These are phyloP conservation scores for Drosophila ananassae DNA, from an alignment of 1,140 invertebrate species.

Conservation along the genomic window DNA sequence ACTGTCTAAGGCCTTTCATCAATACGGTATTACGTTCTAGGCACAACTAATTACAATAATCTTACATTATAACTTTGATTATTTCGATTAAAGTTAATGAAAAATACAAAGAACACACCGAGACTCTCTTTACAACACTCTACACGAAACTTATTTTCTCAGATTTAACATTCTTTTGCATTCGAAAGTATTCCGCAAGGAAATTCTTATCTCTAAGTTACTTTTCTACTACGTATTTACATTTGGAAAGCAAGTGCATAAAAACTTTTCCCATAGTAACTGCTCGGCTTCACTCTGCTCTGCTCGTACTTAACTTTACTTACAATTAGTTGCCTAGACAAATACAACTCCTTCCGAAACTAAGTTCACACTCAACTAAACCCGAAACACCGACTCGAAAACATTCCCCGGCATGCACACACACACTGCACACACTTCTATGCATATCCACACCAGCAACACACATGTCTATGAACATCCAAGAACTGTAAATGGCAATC, in stretches of 20 bases:
- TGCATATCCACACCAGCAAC: conserved; percentile 9
- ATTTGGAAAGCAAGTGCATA: conserved; percentile 62
- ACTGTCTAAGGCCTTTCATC: not conserved
- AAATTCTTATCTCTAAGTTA: conserved; percentile 46
- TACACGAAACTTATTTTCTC: conserved; percentile 18
- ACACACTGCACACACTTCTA: conserved; percentile 28
- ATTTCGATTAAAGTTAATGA: not conserved
- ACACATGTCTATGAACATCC: conserved; percentile 20
- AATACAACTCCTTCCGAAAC: conserved; percentile 68
- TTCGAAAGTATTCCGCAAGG: conserved; percentile 30
- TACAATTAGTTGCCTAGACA: conserved; percentile 77
- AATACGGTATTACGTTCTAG: not conserved
- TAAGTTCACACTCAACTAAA: conserved; percentile 47
- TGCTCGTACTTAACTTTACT: conserved; percentile 60
- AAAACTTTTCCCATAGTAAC: conserved; percentile 58
- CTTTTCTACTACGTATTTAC: conserved; percentile 54
- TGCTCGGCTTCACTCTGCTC: conserved; percentile 53
- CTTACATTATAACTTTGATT: not conserved
- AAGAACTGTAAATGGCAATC: conserved; percentile 50
- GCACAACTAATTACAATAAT: not conserved
- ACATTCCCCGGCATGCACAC: conserved; percentile 51
- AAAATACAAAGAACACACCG: not conserved
- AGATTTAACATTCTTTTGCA: conserved; percentile 35
- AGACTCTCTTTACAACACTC: conserved; percentile 9
- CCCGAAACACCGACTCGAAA: conserved; percentile 7